These are phyloP conservation scores for Cygnus olor DNA, from an alignment of 2,797 vertebrate species.

Conservation along the genomic window DNA sequence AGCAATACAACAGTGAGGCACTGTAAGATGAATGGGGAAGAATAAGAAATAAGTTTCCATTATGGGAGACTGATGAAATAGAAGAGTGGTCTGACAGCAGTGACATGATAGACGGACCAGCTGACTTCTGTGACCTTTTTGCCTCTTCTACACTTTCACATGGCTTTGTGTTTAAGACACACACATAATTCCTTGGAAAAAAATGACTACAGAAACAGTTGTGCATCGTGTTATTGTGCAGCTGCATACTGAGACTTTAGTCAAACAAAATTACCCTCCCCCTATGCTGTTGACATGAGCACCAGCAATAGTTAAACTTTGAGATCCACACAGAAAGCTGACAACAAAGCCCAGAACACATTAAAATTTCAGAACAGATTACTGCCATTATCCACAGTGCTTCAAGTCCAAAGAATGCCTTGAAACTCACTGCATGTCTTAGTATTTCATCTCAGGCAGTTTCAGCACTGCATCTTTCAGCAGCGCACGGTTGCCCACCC, in stretches of 20 bases:
- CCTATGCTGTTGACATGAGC: fast-evolving
- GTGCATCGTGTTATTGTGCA: background rate
- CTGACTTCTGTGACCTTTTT: background rate
- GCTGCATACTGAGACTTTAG: background rate
- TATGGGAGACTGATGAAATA: background rate
- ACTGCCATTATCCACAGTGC: background rate
- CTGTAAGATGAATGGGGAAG: background rate
- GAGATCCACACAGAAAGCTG: background rate
- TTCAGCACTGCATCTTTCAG: background rate
- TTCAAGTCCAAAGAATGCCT: background rate
- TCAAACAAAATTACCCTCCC: background rate
- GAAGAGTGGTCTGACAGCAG: background rate
- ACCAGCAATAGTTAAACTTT: background rate
- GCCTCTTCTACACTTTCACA: background rate
- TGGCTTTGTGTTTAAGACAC: background rate
- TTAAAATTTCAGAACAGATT: background rate
- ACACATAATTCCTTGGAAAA: background rate
- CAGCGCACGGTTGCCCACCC: background rate
- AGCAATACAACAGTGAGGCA: background rate
- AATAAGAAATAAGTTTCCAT: background rate
- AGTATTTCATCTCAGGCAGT: background rate
- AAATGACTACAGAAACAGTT: background rate
- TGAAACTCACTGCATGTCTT: background rate
- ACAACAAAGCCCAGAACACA: background rate
- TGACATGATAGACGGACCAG: fast-evolving